Evolutionary conservation across 2,797 vertebrate genomes (phyloP).

Genomic region (Falco peregrinus): DNA sequence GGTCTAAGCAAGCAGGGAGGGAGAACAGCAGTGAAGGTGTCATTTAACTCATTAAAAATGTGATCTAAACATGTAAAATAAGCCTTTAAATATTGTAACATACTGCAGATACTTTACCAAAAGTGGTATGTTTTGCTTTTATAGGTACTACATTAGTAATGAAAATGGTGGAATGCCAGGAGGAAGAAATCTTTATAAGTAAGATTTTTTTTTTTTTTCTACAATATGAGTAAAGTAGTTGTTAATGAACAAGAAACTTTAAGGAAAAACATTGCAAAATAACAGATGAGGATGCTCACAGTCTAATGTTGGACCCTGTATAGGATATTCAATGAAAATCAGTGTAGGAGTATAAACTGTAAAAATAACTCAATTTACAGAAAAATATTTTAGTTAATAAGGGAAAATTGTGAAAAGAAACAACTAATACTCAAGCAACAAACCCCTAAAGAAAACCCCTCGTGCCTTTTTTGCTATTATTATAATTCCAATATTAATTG

Average conservation of each 20-base stretch:
- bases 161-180: slow-evolving; percentile 83
- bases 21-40: not conserved
- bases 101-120: not conserved
- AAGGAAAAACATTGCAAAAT: not conserved
- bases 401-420: not conserved
- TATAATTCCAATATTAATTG: not conserved
- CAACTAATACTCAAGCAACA: not conserved
- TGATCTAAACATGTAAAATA: not conserved
- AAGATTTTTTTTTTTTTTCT: slow-evolving; percentile 39
- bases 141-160: slow-evolving; percentile 95
- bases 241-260: not conserved
- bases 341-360: not conserved
- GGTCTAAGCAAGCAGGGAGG: not conserved
- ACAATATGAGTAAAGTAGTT: not conserved
- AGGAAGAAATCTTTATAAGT: slow-evolving; percentile 95
- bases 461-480: not conserved
- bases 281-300: not conserved
- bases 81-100: not conserved
- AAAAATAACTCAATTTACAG: not conserved
- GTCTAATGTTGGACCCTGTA: not conserved
- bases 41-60: not conserved
- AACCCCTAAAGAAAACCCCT: not conserved
- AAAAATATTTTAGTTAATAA: not conserved
- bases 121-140: slow-evolving; percentile 55
- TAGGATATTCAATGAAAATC: not conserved